Percentiles rank a stretch among this genome's conserved stretches.
Evolutionary conservation across 1,140 invertebrate genomes (phyloP).

Genomic region (Eulimnadia texana): DNA sequence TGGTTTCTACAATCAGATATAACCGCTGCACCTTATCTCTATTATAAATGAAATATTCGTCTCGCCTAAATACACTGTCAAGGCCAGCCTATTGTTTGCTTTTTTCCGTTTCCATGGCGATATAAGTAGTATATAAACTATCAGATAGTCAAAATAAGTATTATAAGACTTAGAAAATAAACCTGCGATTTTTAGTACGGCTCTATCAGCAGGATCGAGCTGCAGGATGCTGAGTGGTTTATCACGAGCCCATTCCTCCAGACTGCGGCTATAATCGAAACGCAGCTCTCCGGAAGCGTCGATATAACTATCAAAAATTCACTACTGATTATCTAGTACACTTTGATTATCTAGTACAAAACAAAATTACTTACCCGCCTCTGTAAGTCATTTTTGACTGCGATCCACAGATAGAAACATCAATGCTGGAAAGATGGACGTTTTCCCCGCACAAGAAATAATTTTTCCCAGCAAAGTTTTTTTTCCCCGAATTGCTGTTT

Average conservation of each 20-base stretch:
- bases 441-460: neutral
- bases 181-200: conserved; percentile 91
- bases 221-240: conserved; percentile 90
- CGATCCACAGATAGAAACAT: neutral
- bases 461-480: too few species aligned
- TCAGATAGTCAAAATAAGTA: neutral
- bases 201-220: conserved; percentile 82
- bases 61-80: too few species aligned
- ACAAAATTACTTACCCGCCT: neutral
- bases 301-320: neutral
- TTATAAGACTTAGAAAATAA: neutral
- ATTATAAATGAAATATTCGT: too few species aligned
- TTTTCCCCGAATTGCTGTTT: too few species aligned
- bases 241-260: conserved; percentile 89
- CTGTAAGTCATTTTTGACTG: neutral
- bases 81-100: too few species aligned
- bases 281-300: neutral
- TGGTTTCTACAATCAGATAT: too few species aligned
- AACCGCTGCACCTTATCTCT: too few species aligned
- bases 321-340: too few species aligned
- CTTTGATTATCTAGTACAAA: too few species aligned
- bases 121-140: too few species aligned
- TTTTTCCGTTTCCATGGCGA: too few species aligned
- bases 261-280: conserved; percentile 36
- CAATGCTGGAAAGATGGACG: neutral